Conservation (phyloP, 2,888 invertebrate genomes). For the Corythucha ciliata region DNA sequence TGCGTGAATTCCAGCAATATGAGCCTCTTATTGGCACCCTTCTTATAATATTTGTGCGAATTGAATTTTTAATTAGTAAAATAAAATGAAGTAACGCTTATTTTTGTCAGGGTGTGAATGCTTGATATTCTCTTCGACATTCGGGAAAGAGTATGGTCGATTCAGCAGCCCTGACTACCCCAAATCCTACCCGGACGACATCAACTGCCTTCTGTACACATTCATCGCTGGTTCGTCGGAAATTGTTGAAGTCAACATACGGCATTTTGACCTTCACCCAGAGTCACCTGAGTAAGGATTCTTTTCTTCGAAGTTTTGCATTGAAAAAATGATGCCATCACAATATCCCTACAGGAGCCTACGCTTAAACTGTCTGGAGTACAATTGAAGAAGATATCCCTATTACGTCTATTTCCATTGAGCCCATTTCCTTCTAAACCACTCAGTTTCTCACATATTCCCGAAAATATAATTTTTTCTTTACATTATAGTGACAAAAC, state of each 20-base stretch:
- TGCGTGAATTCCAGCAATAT: too few relatives aligned
- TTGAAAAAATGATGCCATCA: too few relatives aligned
- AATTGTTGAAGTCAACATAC: slow-evolving; percentile 71
- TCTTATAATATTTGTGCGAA: too few relatives aligned
- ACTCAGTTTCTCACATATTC: too few relatives aligned
- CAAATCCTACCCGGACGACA: slow-evolving; percentile 58
- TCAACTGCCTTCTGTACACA: slow-evolving; percentile 75
- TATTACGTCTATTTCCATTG: background rate
- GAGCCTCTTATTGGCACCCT: too few relatives aligned
- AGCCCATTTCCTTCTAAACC: too few relatives aligned
- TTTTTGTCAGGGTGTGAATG: slow-evolving; percentile 65
- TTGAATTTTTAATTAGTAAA: too few relatives aligned
- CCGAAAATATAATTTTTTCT: too few relatives aligned
- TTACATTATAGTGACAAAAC: too few relatives aligned
- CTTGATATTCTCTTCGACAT: slow-evolving; percentile 67
- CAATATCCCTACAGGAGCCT: too few relatives aligned
- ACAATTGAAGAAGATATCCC: background rate
- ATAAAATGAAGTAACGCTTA: too few relatives aligned
- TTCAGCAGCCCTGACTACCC: slow-evolving; percentile 81
- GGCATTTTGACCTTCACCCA: slow-evolving; percentile 58
- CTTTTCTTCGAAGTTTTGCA: background rate
- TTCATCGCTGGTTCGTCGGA: slow-evolving; percentile 69
- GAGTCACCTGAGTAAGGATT: slow-evolving; percentile 16
- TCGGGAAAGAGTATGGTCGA: slow-evolving; percentile 65
- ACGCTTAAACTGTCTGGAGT: too few relatives aligned